Evolutionary conservation across 2,113 vertebrate genomes (phyloP).

Genomic region (Saimiri boliviensis): DNA sequence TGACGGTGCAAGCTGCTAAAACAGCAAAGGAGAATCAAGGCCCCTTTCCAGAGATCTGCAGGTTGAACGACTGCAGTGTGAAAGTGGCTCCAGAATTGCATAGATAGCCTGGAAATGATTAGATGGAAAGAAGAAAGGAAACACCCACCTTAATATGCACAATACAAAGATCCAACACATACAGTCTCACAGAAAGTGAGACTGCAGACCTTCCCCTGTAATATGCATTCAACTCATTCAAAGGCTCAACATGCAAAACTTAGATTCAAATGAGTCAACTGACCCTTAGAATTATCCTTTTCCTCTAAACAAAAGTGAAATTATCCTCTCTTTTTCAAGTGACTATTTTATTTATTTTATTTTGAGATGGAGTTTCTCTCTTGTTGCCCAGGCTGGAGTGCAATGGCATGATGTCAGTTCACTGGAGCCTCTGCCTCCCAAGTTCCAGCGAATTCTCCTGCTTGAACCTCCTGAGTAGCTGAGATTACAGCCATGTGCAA

Average conservation of each 20-base stretch:
- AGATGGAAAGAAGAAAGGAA: neutral
- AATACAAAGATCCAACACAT: neutral
- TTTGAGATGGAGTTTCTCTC: too few species aligned
- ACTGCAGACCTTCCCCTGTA: neutral
- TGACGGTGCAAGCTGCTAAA: constrained; percentile 77
- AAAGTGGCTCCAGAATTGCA: constrained; percentile 1
- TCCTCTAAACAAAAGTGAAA: neutral
- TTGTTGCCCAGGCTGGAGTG: too few species aligned
- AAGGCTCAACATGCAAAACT: neutral
- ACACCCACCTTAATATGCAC: neutral
- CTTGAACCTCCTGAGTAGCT: too few species aligned
- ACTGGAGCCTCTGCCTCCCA: too few species aligned
- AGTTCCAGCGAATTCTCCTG: too few species aligned
- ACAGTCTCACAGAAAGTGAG: neutral
- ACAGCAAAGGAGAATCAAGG: constrained; percentile 72
- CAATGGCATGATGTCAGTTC: too few species aligned
- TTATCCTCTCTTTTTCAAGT: neutral
- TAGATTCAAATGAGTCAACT: neutral
- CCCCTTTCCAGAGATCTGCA: constrained; percentile 49
- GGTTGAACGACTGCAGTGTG: neutral
- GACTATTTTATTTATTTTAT: neutral
- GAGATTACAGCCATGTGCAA: too few species aligned
- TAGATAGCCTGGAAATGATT: neutral
- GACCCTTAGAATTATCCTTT: neutral
- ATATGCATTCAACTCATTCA: neutral